phyloP scores from a whole-genome alignment of 2,888 invertebrate species.

The Ommatoiulus sabulosus region DNA sequence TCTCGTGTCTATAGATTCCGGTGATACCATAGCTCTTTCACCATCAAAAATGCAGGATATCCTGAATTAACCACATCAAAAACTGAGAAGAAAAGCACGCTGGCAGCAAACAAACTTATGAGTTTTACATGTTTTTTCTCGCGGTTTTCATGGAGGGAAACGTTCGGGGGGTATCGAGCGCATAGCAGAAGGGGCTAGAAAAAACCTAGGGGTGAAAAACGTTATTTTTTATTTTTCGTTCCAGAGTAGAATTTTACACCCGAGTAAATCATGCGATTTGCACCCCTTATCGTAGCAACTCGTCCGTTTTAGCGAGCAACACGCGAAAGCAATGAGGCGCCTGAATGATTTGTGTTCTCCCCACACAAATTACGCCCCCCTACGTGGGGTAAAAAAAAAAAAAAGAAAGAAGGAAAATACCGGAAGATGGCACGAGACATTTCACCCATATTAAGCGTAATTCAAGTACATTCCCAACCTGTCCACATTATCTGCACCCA shows the following conservation, averaged over 20 bases:
- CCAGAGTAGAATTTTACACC: background rate
- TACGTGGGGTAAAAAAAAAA: background rate
- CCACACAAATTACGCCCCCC: background rate
- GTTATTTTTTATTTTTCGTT: background rate
- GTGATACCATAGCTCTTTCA: too few relatives aligned
- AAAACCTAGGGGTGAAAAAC: background rate
- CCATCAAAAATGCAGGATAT: background rate
- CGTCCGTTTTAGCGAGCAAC: background rate
- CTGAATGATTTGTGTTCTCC: background rate
- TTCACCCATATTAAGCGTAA: background rate
- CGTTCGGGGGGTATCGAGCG: background rate
- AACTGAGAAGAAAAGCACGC: background rate
- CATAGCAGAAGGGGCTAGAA: background rate
- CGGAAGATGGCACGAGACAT: background rate
- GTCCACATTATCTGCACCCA: too few relatives aligned
- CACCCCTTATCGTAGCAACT: background rate
- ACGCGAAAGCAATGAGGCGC: conserved; percentile 1
- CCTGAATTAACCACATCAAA: background rate
- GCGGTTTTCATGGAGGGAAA: too few relatives aligned
- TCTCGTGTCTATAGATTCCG: too few relatives aligned
- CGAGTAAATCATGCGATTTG: background rate
- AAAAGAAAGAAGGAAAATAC: background rate
- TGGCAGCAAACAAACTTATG: too few relatives aligned
- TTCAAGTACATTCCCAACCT: background rate
- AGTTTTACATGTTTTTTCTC: too few relatives aligned